A percentile compares a stretch with the other conserved stretches of the same genome.
Evolutionary conservation across 2,888 invertebrate species (phyloP).

Genomic region (Stenodera caucasica): DNA sequence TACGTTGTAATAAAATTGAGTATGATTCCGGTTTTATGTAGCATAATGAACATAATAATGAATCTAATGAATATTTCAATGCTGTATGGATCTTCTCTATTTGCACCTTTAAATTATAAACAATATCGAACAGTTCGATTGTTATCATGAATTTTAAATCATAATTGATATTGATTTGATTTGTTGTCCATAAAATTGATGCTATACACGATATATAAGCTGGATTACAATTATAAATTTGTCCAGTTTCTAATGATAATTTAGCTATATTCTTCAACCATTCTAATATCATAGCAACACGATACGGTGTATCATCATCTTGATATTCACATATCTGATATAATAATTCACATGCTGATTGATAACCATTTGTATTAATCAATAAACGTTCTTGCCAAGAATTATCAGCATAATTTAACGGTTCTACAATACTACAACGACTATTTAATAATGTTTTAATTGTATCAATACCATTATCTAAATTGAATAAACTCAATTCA

Average conservation of each 20-base stretch:
- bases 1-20: constrained; percentile 69
- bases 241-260: constrained; percentile 52
- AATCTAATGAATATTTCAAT: constrained; percentile 82
- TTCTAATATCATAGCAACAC: constrained; percentile 68
- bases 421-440: constrained; percentile 54
- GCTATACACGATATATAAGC: constrained; percentile 78
- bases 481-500: constrained; percentile 68
- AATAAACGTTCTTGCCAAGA: constrained; percentile 47
- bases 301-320: constrained; percentile 62
- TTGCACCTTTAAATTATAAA: constrained; percentile 77
- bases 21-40: constrained; percentile 80
- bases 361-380: constrained; percentile 54
- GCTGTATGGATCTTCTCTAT: constrained; percentile 67
- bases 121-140: constrained; percentile 72
- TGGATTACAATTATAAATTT: constrained; percentile 54
- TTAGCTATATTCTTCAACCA: constrained; percentile 70
- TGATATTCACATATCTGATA: constrained; percentile 73
- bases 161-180: constrained; percentile 64
- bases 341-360: constrained; percentile 77
- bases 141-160: constrained; percentile 71
- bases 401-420: constrained; percentile 45
- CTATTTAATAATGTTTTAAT: constrained; percentile 64
- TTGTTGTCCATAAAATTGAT: constrained; percentile 76
- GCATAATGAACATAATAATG: constrained; percentile 83
- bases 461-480: constrained; percentile 62